These are phyloP conservation scores for Melanotaenia duboulayi DNA, from an alignment of 2,113 vertebrate genomes.

Conservation along the genomic window DNA sequence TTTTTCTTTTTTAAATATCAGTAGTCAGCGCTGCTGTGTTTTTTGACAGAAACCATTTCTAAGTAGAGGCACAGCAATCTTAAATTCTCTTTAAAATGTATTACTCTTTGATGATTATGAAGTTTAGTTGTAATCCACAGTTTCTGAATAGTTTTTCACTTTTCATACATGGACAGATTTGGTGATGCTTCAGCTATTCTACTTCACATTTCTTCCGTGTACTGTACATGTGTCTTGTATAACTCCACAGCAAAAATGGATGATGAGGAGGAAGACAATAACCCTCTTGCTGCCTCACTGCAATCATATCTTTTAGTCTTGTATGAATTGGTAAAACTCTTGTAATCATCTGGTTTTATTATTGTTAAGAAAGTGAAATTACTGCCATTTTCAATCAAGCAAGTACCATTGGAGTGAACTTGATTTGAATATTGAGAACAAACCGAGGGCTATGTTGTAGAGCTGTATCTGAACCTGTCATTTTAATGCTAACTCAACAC, in stretches of 20 bases:
- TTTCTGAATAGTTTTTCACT: not conserved
- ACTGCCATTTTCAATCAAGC: slow-evolving; percentile 24
- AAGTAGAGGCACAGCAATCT: not conserved
- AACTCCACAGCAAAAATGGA: not conserved
- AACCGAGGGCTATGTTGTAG: not conserved
- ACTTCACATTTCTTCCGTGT: not conserved
- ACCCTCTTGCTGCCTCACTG: not conserved
- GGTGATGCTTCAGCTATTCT: not conserved
- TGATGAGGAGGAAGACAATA: not conserved
- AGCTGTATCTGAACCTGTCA: not conserved
- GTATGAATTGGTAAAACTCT: slow-evolving; percentile 28
- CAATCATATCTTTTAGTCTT: slow-evolving; percentile 6
- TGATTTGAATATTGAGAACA: slow-evolving; percentile 4
- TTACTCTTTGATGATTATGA: not conserved
- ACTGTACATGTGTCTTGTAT: not conserved
- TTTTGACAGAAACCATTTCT: not conserved
- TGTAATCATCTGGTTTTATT: slow-evolving; percentile 20
- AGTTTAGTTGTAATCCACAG: not conserved
- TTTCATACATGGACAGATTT: not conserved
- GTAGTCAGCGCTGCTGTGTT: slow-evolving; percentile 3
- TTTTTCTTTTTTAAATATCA: slow-evolving; percentile 25
- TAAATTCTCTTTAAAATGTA: slow-evolving; percentile 13
- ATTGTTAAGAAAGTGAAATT: slow-evolving; percentile 32
- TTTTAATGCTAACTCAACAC: slow-evolving; percentile 32
- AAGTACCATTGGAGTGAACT: not conserved